Percentiles rank a stretch among this genome's conserved stretches.
phyloP scores from a whole-genome alignment of 2,113 vertebrate genomes.

The Burhinus bistriatus region DNA sequence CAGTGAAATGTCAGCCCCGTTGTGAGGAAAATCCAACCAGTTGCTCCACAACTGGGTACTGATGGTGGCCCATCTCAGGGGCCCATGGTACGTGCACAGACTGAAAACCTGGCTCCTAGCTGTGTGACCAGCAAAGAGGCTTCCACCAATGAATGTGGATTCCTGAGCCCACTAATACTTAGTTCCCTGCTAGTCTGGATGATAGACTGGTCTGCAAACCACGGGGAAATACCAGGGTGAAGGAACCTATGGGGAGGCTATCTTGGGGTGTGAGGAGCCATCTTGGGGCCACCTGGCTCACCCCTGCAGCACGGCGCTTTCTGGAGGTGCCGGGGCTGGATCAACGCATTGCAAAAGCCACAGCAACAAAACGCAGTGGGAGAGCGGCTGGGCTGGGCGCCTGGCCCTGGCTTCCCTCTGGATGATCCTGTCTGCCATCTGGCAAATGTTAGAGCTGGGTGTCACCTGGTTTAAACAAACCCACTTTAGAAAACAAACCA shows the following conservation, averaged over 20 bases:
- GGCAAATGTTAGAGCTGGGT: neutral
- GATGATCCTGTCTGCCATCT: rapidly evolving
- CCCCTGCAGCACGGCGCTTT: rapidly evolving
- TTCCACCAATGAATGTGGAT: neutral
- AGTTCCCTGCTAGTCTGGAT: no score
- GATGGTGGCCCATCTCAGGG: neutral
- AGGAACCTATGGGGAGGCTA: neutral
- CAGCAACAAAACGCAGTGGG: rapidly evolving
- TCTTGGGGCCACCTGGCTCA: neutral
- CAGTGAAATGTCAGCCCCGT: neutral
- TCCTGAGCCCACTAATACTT: neutral
- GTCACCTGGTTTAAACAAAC: neutral
- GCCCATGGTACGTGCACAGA: rapidly evolving
- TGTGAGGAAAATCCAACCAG: neutral
- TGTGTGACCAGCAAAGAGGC: neutral
- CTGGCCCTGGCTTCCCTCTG: neutral
- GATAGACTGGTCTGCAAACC: neutral
- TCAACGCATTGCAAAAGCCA: neutral
- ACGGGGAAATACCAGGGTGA: neutral
- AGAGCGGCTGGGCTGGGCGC: neutral
- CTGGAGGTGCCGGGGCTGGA: neutral
- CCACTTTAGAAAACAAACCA: neutral
- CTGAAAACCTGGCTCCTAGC: neutral
- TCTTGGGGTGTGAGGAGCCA: neutral
- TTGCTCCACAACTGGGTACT: neutral